phyloP scores from a whole-genome alignment of 2,888 invertebrate genomes.

The Sussaba pulchella region DNA sequence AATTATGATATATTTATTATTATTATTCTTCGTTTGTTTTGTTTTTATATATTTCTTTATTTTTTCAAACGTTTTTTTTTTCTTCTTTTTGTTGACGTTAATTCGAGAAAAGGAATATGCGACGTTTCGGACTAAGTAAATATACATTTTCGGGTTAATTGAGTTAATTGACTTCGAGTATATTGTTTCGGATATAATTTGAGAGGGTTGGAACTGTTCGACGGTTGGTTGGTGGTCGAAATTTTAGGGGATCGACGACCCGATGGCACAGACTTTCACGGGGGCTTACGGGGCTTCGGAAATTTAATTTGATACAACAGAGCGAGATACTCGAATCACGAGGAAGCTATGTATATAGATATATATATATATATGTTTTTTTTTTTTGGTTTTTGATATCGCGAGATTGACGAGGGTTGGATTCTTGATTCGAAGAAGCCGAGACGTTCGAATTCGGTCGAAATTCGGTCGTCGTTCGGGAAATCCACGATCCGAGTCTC shows the following conservation, averaged over 20 bases:
- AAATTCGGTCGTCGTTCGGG: conserved; percentile 19
- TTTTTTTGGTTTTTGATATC: too few relatives aligned
- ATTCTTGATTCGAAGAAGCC: conserved; percentile 20
- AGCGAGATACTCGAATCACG: conserved; percentile 27
- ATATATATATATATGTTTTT: too few relatives aligned
- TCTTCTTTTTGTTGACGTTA: conserved; percentile 36
- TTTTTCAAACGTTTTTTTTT: conserved; percentile 47
- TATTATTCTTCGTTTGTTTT: conserved; percentile 23
- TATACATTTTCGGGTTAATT: conserved; percentile 78
- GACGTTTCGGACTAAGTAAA: conserved; percentile 69
- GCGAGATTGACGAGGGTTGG: conserved; percentile 14
- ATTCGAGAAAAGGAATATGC: conserved; percentile 65
- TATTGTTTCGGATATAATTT: conserved; percentile 72
- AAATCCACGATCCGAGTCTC: conserved; percentile 3
- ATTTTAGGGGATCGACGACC: conserved; percentile 9
- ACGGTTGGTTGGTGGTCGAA: conserved; percentile 13
- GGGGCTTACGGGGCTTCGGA: background rate
- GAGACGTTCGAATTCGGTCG: conserved; percentile 28
- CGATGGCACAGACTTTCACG: conserved; percentile 14
- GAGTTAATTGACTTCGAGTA: conserved; percentile 84
- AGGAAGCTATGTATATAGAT: too few relatives aligned
- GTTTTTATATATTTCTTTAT: conserved; percentile 35
- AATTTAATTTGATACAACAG: conserved; percentile 1
- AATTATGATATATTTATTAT: background rate
- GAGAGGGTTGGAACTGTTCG: conserved; percentile 38